Percentiles rank a stretch among this genome's conserved stretches.
These are phyloP conservation scores for Magallana ariakensis DNA, from an alignment of 1,140 invertebrate species.

Conservation along the genomic window DNA sequence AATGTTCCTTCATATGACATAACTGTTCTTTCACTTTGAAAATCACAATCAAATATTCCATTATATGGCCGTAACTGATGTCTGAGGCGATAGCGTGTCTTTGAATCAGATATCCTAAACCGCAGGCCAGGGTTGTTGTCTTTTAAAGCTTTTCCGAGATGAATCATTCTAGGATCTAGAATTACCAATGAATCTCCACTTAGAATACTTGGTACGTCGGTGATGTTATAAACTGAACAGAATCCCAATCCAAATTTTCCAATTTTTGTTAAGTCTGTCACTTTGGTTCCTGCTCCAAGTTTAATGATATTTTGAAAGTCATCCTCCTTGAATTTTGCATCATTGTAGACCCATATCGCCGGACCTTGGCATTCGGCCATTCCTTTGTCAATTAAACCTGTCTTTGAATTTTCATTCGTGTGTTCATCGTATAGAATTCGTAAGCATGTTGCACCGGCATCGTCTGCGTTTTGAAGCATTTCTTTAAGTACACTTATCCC, in stretches of 20 bases:
- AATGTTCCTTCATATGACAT: constrained; percentile 67
- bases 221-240: constrained; percentile 74
- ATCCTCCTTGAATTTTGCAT: constrained; percentile 64
- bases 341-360: constrained; percentile 70
- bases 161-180: constrained; percentile 73
- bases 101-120: constrained; percentile 38
- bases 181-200: constrained; percentile 71
- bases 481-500: constrained; percentile 73
- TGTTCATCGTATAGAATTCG: constrained; percentile 74
- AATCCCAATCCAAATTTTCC: constrained; percentile 75
- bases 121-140: constrained; percentile 55
- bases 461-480: constrained; percentile 80
- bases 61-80: constrained; percentile 74
- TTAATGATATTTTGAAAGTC: constrained; percentile 71
- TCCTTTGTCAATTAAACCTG: constrained; percentile 68
- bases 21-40: constrained; percentile 56
- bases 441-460: constrained; percentile 74
- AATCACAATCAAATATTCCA: constrained; percentile 70
- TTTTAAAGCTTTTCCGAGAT: constrained; percentile 62
- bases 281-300: constrained; percentile 72
- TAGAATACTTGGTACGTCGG: constrained; percentile 75
- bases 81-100: neutral
- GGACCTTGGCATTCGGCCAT: constrained; percentile 68
- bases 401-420: constrained; percentile 62
- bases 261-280: constrained; percentile 67